Evolutionary conservation across 2,797 vertebrate species (phyloP).

Genomic region (Distichodus sexfasciatus): DNA sequence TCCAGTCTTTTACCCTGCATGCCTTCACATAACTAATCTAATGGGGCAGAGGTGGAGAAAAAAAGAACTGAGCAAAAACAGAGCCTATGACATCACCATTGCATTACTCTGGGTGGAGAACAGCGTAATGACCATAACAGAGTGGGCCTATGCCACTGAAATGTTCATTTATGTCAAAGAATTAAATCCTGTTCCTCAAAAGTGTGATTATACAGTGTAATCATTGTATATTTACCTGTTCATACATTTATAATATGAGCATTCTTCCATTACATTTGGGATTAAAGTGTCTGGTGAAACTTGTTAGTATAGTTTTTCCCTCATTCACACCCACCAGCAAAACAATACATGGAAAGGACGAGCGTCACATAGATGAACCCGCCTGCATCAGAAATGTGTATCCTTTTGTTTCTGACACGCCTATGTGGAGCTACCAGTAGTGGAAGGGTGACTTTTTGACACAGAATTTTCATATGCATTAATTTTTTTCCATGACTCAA

Average conservation of each 20-base stretch:
- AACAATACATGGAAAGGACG: background rate
- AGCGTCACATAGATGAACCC: too few relatives aligned
- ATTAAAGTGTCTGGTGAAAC: constrained; percentile 3
- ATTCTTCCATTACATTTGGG: background rate
- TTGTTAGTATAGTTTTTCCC: background rate
- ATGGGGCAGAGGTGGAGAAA: background rate
- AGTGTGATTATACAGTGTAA: too few relatives aligned
- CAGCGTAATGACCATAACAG: background rate
- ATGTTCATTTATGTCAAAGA: too few relatives aligned
- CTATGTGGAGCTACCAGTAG: background rate
- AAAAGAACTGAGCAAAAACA: background rate
- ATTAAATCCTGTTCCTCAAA: too few relatives aligned
- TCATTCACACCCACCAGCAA: background rate
- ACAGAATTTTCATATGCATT: too few relatives aligned
- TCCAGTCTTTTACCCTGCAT: background rate
- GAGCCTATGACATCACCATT: background rate
- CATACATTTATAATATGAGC: too few relatives aligned
- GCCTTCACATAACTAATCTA: background rate
- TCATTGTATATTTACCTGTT: too few relatives aligned
- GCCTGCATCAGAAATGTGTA: background rate
- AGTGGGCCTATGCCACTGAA: too few relatives aligned
- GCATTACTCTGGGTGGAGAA: background rate
- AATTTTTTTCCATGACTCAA: too few relatives aligned
- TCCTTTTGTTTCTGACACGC: background rate
- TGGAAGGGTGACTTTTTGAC: background rate